Evolutionary conservation across 64 coral and sea anemone species (phyloP), one percentile per base, ranked within the genome.

Genomic region (Anthopleura sola): DNA sequence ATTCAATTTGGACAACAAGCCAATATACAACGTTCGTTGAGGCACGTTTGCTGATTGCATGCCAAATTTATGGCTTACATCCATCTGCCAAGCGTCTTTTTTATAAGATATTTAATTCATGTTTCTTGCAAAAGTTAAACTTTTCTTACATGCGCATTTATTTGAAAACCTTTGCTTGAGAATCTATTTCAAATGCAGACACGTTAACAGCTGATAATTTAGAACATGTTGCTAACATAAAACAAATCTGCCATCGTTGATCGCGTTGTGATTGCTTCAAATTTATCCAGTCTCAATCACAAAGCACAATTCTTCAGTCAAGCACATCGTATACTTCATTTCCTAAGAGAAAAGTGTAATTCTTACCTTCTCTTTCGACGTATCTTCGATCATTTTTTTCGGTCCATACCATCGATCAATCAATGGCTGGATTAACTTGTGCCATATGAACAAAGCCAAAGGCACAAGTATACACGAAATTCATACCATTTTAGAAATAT

Each of bases 381-480:
- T 34, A 71, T 71, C 66, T 71, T 71, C 28, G 31, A 79, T 79
- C 76, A 83, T 83, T 21, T 83, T 83, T 21, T 55, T 83, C 50
- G 55, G 68, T 19, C 95, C 95, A 71, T 91, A 92, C 92, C 92
- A 98, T 89, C 89, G 82, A 28, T 98, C 95, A 26, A 98, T 49
- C 3, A 99, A 38, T 9, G 97, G 97, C 66, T 99, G 97, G 6
- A 99, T 87, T 55, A 99, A 95, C 97, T 99, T 99, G 87, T 99
- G 97, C 97, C 97, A 99, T 60, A 99, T 90, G 85, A 88, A 99
- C 86, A 99, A 38, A 58, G 88, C 86, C 60, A 99, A 54, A 69
- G 97, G 97, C 97, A 99, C 97, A 99, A 99, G 93, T 68, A 99
- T 90, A 78, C 97, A 99, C 90, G 97, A 92, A 91, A 99, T 88